Evolutionary conservation across 2,888 invertebrate species (phyloP).

Genomic region (Drosophila infuscata): DNA sequence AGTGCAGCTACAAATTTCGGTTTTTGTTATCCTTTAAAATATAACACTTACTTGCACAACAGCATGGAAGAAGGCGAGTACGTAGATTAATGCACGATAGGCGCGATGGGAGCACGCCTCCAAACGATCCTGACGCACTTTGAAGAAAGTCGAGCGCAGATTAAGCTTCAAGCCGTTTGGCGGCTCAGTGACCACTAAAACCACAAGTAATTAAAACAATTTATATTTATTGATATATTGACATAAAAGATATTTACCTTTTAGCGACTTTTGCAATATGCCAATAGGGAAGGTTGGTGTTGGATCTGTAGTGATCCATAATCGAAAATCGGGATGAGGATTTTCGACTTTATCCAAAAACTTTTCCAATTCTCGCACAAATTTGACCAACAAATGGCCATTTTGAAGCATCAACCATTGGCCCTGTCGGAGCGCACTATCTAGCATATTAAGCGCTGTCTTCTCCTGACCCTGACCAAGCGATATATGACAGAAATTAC

Average conservation of each 20-base stretch:
- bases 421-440: constrained; percentile 90
- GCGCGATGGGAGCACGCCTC: constrained; percentile 90
- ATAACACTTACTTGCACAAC: constrained; percentile 90
- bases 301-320: constrained; percentile 97
- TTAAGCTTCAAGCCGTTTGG: constrained; percentile 96
- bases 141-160: constrained; percentile 94
- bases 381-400: constrained; percentile 93
- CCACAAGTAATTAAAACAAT: background rate
- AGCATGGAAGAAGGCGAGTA: constrained; percentile 96
- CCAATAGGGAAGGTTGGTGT: constrained; percentile 95
- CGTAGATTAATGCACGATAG: constrained; percentile 94
- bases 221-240: background rate
- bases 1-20: constrained; percentile 41
- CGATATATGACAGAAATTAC: constrained; percentile 94
- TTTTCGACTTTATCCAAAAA: constrained; percentile 91
- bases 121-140: constrained; percentile 91
- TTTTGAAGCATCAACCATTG: constrained; percentile 97
- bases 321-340: constrained; percentile 95
- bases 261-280: constrained; percentile 93
- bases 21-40: constrained; percentile 7
- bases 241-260: constrained; percentile 86
- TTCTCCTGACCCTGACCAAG: constrained; percentile 97
- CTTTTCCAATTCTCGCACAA: constrained; percentile 93
- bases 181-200: constrained; percentile 94
- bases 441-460: constrained; percentile 89